Evolutionary conservation across 2,113 vertebrate genomes (phyloP), one percentile per base, ranked within the genome.

Genomic region (Micronycteris hirsuta): DNA sequence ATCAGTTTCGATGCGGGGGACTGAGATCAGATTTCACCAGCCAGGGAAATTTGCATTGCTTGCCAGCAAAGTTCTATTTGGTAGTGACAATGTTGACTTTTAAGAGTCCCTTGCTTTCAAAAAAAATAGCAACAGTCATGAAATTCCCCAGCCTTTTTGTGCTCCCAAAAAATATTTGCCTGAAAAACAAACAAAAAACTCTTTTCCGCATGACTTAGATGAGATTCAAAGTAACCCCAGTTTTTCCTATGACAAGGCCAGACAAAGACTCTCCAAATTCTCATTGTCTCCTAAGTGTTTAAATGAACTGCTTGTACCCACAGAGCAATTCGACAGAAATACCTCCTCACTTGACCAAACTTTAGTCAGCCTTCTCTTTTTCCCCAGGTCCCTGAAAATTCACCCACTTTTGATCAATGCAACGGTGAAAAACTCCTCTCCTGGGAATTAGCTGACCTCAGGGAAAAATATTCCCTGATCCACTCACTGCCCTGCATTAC

Each of bases 21-120:
- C 36, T 92, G 16, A 78, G 28, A 2, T 58, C 45, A 85, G 38
- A 73, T 41, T 17, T 45, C 12, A 38, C 16, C 22, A 68, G 33
- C 3, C 2, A 0, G 3, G 0, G 12, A 9, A n/a, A 82, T 26
- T 16, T 22, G 38, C 6, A 58, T 11, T 2, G 8, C 7, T 56
- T 91, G 28, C 19, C 31, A 68, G 31, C 17, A 47, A 80, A 71
- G 12, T 85, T 43, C 28, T 38, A 84, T 22, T 43, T 91, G 36
- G 10, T 26, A 77, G 45, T 77, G 43, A 92, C 4, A 67, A 24
- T 76, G 13, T 5, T 41, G 33, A 63, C 31, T 31, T 68, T 43
- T 17, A 41, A 11, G 5, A 73, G 3, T 38, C 7, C 9, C 22
- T 1, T 67, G n/a, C 8, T 90, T 26, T 33, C 24, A 1, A 54